Evolutionary conservation across 2,888 invertebrate genomes (phyloP).

Genomic region (Zootermopsis nevadensis): DNA sequence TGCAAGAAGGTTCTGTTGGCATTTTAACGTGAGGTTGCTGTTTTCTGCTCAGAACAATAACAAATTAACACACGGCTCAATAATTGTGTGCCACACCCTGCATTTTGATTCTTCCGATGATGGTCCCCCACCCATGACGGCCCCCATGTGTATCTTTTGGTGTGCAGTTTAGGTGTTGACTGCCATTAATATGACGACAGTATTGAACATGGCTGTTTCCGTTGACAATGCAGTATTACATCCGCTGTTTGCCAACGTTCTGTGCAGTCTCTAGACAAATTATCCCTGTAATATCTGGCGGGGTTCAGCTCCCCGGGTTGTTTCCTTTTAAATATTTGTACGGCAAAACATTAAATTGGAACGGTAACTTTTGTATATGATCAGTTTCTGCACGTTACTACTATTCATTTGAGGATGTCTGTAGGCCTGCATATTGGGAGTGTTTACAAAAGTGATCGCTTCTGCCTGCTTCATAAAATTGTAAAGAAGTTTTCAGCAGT

Average conservation of each 20-base stretch:
- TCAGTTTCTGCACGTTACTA: background rate
- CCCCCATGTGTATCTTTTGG: background rate
- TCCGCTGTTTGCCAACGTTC: background rate
- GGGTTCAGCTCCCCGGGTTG: background rate
- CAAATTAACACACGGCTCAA: too few relatives aligned
- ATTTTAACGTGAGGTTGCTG: too few relatives aligned
- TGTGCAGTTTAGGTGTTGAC: background rate
- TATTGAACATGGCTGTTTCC: background rate
- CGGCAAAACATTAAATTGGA: background rate
- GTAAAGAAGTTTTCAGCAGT: too few relatives aligned
- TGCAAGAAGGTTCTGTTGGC: too few relatives aligned
- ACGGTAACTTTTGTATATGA: background rate
- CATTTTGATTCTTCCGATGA: too few relatives aligned
- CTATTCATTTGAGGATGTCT: too few relatives aligned
- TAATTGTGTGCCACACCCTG: too few relatives aligned
- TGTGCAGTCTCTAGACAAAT: background rate
- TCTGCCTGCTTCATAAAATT: too few relatives aligned
- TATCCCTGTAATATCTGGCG: background rate
- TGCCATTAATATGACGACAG: background rate
- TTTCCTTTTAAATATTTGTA: slow-evolving; percentile 20
- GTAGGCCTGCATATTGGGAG: too few relatives aligned
- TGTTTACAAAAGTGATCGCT: too few relatives aligned
- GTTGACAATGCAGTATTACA: slow-evolving; percentile 26
- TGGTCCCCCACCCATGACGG: too few relatives aligned
- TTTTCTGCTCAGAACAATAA: too few relatives aligned